Percentiles rank a stretch among this genome's conserved stretches.
phyloP scores from a whole-genome alignment of 2,888 invertebrate species.

The Unio delphinus region DNA sequence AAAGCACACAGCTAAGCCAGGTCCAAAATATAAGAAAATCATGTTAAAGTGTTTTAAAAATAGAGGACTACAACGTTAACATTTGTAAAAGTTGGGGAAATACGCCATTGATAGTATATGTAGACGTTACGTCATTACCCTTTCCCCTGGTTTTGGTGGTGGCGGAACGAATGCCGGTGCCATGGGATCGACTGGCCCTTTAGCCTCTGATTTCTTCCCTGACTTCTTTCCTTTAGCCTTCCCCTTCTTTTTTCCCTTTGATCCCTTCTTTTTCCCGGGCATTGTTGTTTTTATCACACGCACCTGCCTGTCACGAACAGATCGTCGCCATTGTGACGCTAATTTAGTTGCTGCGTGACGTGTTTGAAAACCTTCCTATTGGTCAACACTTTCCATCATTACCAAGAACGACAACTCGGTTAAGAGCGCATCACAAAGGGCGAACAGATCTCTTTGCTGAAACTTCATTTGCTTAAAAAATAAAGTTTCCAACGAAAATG shows the following conservation, averaged over 20 bases:
- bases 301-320: slow-evolving; percentile 32
- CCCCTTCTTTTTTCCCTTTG: slow-evolving; percentile 38
- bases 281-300: slow-evolving; percentile 18
- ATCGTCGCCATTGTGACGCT: slow-evolving; percentile 49
- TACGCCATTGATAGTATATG: too few relatives aligned
- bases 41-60: too few relatives aligned
- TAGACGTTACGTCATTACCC: slow-evolving; percentile 22
- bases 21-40: too few relatives aligned
- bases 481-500: too few relatives aligned
- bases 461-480: too few relatives aligned
- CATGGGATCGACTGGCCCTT: slow-evolving; percentile 40
- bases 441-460: too few relatives aligned
- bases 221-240: slow-evolving; percentile 30
- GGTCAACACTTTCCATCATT: too few relatives aligned
- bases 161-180: slow-evolving; percentile 47
- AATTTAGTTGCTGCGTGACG: slow-evolving; percentile 46
- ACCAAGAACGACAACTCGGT: background rate
- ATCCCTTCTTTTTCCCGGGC: slow-evolving; percentile 40
- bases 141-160: slow-evolving; percentile 60
- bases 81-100: too few relatives aligned
- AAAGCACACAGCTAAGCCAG: too few relatives aligned
- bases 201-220: slow-evolving; percentile 19
- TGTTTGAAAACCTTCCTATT: background rate
- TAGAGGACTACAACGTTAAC: too few relatives aligned
- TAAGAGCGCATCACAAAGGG: too few relatives aligned